Evolutionary conservation across 2,113 vertebrate genomes (phyloP), one percentile per base, ranked within the genome.

Genomic region (Meles meles): DNA sequence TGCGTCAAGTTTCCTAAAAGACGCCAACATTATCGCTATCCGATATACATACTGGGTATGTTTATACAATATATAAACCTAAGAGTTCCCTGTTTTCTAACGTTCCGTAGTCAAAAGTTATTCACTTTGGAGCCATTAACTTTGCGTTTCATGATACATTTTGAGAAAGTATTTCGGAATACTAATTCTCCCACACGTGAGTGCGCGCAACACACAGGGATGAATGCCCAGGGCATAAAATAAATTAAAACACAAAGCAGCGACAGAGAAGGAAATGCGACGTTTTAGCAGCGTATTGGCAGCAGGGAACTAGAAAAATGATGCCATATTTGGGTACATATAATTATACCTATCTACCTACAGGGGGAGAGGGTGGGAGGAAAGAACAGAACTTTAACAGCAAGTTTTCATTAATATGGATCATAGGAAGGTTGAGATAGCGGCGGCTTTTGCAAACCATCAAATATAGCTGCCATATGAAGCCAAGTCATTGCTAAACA

Each of bases 211-310:
- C 92, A 49, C 90, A 74, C 80, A n/a, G 13, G 74, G 90, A 80
- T 74, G 59, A 49, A 92, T 20, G 44, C 72, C 93, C 92, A 85
- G 74, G 83, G 91, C 57, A 47, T 20, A 83, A 59, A 92, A 97
- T 89, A 93, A 97, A 83, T 93, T 94, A 96, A 87, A 47, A 97
- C 90, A 94, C 96, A 92, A 97, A 93, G 92, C 79, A 96, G 91
- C 47, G 23, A 92, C 63, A 77, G 79, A 81, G 90, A 94, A 37
- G 69, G 20, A 94, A 96, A 97, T 89, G 90, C 29, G 90, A 96
- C 69, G 74, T 94, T 95, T 98, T 39, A 96, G 97, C 44, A 98
- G 96, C 89, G 29, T 55, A 80, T 98, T 99, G 98, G 98, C 98
- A 98, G 98, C 92, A 97, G 96, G 96, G 94, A 83, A 97, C 85